Evolutionary conservation across 2,888 invertebrate species (phyloP), one percentile per base, ranked within the genome.

Genomic region (Elegia similella): DNA sequence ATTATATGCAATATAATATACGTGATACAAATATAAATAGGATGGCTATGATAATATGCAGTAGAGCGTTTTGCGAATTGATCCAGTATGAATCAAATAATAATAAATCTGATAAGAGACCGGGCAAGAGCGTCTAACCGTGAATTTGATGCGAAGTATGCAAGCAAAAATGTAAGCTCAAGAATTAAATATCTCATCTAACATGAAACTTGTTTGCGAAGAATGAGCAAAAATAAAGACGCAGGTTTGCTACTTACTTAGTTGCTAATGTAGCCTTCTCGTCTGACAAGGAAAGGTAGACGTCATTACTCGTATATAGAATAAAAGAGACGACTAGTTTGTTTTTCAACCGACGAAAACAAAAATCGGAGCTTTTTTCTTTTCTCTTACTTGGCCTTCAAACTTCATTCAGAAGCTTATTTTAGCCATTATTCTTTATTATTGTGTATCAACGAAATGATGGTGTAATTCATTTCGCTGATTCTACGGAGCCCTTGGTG

Each of bases 21-120:
- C n/a, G n/a, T n/a, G n/a, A 23, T 23, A 23, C 5, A 23, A 3
- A 5, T 23, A 23, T 23, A 23, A 23, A 23, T 23, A 23, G 5
- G 5, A 23, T 23, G 23, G 23, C 23, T 23, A 23, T 23, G 23
- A 5, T 23, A 23, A 23, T 23, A 3, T 23, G 10, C 34, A 34
- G 10, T 10, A 34, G 10, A 12, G 12, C 34, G 34, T 34, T 34
- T 34, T 34, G 34, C 34, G 10, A 34, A 34, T 30, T 10, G 23
- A 7, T 23, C 43, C 2, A 47, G 23, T n/a, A 6, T 47, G 23
- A 32, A 50, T 32, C 8, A 50, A 16, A 34, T 3, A 7, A 52
- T 38, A 12, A 38, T 32, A 13, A 47, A 47, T 55, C 55, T 38
- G 54, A 55, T 55, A 55, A 46, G 55, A 8, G 10, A 23, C 34